A percentile compares a stretch with the other conserved stretches of the same genome.
These are phyloP conservation scores for Pristionchus mayeri DNA, from an alignment of 2,888 invertebrate genomes.

Conservation along the genomic window DNA sequence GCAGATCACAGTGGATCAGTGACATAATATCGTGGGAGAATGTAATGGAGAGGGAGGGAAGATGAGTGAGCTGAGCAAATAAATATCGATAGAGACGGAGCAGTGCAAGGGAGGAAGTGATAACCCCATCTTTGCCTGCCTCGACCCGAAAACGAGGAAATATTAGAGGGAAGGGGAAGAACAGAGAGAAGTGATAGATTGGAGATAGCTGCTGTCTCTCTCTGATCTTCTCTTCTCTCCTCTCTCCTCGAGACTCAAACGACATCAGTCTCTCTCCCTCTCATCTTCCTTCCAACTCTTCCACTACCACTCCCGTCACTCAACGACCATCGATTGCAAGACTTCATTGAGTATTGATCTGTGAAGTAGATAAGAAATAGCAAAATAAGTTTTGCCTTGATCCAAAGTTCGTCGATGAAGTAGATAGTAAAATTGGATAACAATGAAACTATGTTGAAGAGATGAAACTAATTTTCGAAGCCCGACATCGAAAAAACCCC, in stretches of 20 bases:
- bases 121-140: too few relatives aligned
- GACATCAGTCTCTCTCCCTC: conserved; percentile 3
- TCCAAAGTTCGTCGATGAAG: too few relatives aligned
- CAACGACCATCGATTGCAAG: conserved; percentile 11
- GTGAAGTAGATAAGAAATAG: too few relatives aligned
- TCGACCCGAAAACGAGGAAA: too few relatives aligned
- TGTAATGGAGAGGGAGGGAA: not conserved
- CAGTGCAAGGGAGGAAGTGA: not conserved
- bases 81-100: not conserved
- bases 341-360: too few relatives aligned
- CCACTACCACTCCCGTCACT: conserved; percentile 25
- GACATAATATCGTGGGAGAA: conserved; percentile 9
- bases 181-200: conserved; percentile 25
- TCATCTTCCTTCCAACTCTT: conserved; percentile 19
- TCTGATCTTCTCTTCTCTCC: not conserved
- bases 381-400: too few relatives aligned
- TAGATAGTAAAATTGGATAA: too few relatives aligned
- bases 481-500: too few relatives aligned
- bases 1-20: conserved; percentile 18
- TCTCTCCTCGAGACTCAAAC: conserved; percentile 14
- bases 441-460: too few relatives aligned
- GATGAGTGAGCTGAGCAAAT: conserved; percentile 43
- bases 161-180: not conserved
- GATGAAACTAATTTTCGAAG: too few relatives aligned
- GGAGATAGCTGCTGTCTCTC: conserved; percentile 21